These are phyloP conservation scores for Myodes glareolus DNA, from an alignment of 2,113 vertebrate species.

Conservation along the genomic window DNA sequence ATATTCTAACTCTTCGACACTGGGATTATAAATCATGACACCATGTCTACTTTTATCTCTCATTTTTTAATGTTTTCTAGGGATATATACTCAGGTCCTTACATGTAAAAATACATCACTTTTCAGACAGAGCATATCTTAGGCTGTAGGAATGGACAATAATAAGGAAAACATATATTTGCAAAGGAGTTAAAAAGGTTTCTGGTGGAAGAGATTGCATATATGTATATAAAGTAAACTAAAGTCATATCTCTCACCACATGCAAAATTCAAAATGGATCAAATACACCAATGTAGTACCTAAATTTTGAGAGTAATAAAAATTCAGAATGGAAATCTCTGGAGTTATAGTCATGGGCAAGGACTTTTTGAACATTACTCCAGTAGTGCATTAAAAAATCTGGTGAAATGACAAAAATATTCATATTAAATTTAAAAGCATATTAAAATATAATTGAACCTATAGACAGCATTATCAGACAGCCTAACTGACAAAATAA, in stretches of 20 bases:
- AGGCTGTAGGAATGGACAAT: neutral
- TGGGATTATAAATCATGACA: neutral
- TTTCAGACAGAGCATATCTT: neutral
- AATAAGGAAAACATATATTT: neutral
- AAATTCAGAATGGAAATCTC: neutral
- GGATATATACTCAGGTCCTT: neutral
- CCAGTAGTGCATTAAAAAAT: neutral
- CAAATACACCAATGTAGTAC: neutral
- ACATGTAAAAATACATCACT: neutral
- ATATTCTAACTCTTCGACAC: neutral
- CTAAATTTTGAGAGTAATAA: neutral
- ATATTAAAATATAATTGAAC: neutral
- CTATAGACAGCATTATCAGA: neutral
- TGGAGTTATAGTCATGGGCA: neutral
- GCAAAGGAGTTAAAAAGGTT: neutral
- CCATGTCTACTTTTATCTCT: no score
- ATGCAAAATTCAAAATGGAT: neutral
- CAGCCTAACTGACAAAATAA: neutral
- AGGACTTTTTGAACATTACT: neutral
- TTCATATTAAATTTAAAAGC: neutral
- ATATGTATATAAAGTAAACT: neutral
- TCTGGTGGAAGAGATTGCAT: neutral
- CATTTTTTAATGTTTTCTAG: neutral
- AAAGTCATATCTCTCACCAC: neutral
- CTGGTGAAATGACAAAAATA: neutral